phyloP scores from a whole-genome alignment of 2,797 vertebrate genomes.

The Cuculus canorus region DNA sequence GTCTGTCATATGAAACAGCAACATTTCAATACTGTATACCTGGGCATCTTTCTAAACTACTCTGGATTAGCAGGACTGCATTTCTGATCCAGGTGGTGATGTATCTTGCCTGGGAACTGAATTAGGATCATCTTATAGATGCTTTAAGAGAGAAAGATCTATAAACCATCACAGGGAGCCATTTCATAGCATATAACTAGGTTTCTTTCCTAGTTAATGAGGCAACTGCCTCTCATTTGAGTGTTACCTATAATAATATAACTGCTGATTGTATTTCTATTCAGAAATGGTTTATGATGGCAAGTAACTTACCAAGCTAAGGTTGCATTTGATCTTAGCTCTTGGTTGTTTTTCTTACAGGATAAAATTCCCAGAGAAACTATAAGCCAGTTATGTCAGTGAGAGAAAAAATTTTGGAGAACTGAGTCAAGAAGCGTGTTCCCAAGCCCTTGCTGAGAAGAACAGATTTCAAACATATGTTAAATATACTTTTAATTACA shows the following conservation, averaged over 20 bases:
- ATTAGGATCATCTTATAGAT: background rate
- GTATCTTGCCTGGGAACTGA: background rate
- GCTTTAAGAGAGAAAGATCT: background rate
- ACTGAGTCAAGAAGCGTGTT: background rate
- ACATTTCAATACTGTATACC: background rate
- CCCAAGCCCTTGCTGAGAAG: background rate
- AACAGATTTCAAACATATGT: background rate
- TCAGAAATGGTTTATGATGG: background rate
- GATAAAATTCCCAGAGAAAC: background rate
- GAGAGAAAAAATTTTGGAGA: background rate
- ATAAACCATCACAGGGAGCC: background rate
- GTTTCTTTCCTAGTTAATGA: background rate
- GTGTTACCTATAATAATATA: background rate
- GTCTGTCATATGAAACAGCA: background rate
- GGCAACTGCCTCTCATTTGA: background rate
- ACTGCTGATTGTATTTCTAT: background rate
- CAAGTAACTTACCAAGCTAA: background rate
- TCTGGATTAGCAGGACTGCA: background rate
- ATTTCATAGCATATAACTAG: background rate
- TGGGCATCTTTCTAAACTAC: background rate
- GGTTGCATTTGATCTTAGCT: background rate
- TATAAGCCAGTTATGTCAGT: background rate
- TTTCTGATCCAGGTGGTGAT: background rate
- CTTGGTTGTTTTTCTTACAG: background rate
- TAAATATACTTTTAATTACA: constrained; percentile 8